Base-by-base conservation (phyloP, 2,113 vertebrate species). In the Dryoscopus gambensis region DNA sequence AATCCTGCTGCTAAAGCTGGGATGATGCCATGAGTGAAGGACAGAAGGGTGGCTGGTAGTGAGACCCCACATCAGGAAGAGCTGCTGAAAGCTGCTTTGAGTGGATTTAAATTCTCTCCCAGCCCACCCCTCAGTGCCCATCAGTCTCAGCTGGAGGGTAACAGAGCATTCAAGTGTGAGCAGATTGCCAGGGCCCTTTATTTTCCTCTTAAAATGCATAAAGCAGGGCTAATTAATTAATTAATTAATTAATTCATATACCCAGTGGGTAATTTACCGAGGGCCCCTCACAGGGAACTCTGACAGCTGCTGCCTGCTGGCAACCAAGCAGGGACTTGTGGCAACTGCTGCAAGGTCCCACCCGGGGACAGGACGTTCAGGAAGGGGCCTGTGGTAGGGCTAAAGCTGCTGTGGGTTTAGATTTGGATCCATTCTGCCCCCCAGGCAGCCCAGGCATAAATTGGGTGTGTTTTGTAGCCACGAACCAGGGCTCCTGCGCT, bases 401-500 rank as follows among this genome's bases (percentile, higher is more conserved):
- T 65, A 68, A 57, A 55, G 59, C 1, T 47, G 42, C 39, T 40
- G 28, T 33, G 49, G 77, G 5, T 44, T 63, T 39, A 11, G 17
- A 22, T 78, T 46, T 77, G 69, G n/a, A 37, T 65, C 21, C 1
- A 0, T 6, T 12, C 37, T 76, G 57, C 24, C 37, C 21, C 27
- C 49, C 40, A 44, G 49, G 50, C n/a, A 83, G 50, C 40, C 37
- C 47, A 27, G 69, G 3, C 23, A 28, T 35, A 15, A 37, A 27
- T 2, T 39, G 30, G 46, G 10, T 4, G 13, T 10, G 3, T 17
- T 81, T 40, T 40, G 42, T 68, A 24, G 23, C 22, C 46, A 7
- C 6, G 5, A 59, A 9, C 2, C 17, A 9, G n/a, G 14, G 18
- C 17, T 44, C 30, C 18, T 6, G 44, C 0, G 0, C 0, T 13